Conservation (phyloP, 2,113 vertebrate genomes). For the Rhizomys pruinosus region DNA sequence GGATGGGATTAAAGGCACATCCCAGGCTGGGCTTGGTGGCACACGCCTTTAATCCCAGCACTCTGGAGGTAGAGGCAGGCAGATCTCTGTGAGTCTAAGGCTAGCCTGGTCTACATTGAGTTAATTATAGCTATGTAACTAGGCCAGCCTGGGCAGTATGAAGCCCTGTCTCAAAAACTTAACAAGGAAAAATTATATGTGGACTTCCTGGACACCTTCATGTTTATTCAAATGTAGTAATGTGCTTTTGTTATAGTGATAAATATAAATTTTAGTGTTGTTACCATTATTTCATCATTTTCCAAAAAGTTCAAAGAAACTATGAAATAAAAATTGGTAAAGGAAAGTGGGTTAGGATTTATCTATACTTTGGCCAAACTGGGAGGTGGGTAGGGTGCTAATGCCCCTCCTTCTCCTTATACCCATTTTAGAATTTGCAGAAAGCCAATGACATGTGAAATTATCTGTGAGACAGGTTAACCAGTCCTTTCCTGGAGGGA, state of each 20-base stretch:
- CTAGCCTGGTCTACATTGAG: no score
- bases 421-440: neutral
- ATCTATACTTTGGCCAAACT: neutral
- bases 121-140: conserved; percentile 6
- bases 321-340: neutral
- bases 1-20: no score
- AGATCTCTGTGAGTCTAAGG: no score
- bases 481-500: neutral
- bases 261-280: neutral
- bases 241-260: neutral
- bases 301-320: neutral
- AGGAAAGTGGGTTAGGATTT: neutral
- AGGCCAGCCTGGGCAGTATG: no score
- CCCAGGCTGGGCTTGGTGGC: no score
- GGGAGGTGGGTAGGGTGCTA: neutral
- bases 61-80: no score
- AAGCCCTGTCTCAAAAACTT: neutral
- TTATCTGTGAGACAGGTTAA: neutral
- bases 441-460: neutral
- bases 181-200: neutral
- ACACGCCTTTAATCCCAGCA: no score
- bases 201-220: neutral
- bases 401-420: neutral
- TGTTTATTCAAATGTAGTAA: conserved; percentile 27
- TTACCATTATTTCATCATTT: neutral